phyloP scores from a whole-genome alignment of 1,140 invertebrate species.

The Diploscapter pachys region DNA sequence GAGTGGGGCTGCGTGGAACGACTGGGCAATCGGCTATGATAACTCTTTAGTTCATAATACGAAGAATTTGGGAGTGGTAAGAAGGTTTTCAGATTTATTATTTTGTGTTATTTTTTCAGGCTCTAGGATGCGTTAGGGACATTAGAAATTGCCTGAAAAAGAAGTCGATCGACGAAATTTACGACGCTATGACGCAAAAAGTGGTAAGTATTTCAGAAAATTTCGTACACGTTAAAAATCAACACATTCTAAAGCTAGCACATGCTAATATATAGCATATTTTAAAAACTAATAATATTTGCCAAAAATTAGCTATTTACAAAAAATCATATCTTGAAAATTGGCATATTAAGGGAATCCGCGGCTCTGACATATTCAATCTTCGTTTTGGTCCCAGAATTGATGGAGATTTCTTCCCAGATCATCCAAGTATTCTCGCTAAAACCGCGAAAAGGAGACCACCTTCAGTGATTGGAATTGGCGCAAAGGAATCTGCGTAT shows the following conservation, averaged over 20 bases:
- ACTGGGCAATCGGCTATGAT: too few relatives aligned
- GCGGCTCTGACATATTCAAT: constrained; percentile 14
- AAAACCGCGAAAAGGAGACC: constrained; percentile 21
- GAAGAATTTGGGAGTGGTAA: too few relatives aligned
- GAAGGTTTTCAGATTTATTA: not conserved
- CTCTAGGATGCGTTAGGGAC: constrained; percentile 12
- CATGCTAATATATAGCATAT: too few relatives aligned
- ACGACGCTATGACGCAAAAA: constrained; percentile 21
- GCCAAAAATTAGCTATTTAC: not conserved
- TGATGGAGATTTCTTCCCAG: constrained; percentile 36
- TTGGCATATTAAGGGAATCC: not conserved
- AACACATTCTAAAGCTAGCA: too few relatives aligned
- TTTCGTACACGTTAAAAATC: too few relatives aligned
- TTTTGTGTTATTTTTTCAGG: not conserved
- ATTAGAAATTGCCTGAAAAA: constrained; percentile 29
- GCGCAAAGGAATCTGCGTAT: constrained; percentile 32
- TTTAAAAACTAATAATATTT: not conserved
- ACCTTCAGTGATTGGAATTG: constrained; percentile 25
- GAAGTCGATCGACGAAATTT: constrained; percentile 37
- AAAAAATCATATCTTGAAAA: not conserved
- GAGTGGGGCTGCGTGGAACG: not conserved
- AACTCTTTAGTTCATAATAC: too few relatives aligned
- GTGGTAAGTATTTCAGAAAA: not conserved
- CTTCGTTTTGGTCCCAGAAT: constrained; percentile 19
- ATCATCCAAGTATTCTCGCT: constrained; percentile 14